Conservation (phyloP, 2,888 invertebrate genomes). For the Yponomeuta sedellus region DNA sequence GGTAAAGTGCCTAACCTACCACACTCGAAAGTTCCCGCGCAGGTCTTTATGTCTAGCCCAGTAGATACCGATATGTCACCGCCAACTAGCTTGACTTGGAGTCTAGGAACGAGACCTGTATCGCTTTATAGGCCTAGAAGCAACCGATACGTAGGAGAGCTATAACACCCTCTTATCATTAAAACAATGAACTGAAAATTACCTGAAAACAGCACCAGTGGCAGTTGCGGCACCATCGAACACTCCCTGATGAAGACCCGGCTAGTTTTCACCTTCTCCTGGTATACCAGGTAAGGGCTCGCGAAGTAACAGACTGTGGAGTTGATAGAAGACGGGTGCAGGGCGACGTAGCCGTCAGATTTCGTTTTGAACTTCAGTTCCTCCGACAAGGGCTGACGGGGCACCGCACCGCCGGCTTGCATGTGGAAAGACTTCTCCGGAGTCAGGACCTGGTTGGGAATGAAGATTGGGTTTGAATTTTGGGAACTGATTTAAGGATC, state of each 20-base stretch:
- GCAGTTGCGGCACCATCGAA: conserved; percentile 86
- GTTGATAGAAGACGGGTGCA: conserved; percentile 88
- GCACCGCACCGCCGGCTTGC: conserved; percentile 84
- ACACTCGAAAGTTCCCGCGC: no score
- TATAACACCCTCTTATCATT: no score
- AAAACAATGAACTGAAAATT: neutral
- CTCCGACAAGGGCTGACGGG: conserved; percentile 81
- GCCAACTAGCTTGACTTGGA: no score
- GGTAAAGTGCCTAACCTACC: no score
- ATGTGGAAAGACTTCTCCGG: conserved; percentile 86
- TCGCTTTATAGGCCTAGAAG: no score
- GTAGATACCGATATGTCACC: no score
- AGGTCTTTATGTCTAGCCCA: no score
- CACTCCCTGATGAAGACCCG: conserved; percentile 87
- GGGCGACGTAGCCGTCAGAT: conserved; percentile 81
- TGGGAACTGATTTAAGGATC: no score
- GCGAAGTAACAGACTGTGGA: conserved; percentile 79
- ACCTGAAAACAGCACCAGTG: conserved; percentile 82
- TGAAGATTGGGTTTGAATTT: conserved; percentile 4
- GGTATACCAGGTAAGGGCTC: conserved; percentile 87
- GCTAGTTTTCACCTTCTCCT: conserved; percentile 89
- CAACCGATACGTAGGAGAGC: no score
- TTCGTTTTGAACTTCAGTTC: conserved; percentile 86
- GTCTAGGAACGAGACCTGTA: no score
- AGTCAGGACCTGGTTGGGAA: conserved; percentile 73